phyloP scores from a whole-genome alignment of 2,113 vertebrate species.

The Euleptes europaea region DNA sequence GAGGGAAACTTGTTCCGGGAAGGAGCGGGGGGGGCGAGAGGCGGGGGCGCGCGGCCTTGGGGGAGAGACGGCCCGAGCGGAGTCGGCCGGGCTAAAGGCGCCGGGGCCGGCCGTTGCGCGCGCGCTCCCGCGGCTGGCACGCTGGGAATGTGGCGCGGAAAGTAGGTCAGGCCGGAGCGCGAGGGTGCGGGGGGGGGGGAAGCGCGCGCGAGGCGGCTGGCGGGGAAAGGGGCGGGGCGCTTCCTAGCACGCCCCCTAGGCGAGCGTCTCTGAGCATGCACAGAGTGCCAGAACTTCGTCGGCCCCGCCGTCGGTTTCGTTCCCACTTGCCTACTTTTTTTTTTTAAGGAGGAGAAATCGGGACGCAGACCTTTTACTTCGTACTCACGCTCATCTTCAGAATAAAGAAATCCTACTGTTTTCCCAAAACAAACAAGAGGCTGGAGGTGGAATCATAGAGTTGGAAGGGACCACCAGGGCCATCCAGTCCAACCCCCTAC shows the following conservation, averaged over 20 bases:
- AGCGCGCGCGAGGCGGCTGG: background rate
- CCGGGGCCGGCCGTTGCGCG: no score
- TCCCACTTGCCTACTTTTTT: no score
- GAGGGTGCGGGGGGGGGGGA: no score
- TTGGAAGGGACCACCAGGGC: no score
- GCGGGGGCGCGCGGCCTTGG: background rate
- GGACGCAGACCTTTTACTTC: no score
- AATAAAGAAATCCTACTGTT: background rate
- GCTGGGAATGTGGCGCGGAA: slow-evolving; percentile 54
- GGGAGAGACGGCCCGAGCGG: background rate
- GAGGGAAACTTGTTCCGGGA: background rate
- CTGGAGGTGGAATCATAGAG: no score
- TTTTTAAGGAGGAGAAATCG: no score
- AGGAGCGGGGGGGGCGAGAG: no score
- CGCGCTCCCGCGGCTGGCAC: background rate
- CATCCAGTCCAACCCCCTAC: no score
- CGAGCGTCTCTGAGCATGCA: background rate
- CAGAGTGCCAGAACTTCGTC: background rate
- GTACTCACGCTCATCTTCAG: background rate
- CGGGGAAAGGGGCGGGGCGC: background rate
- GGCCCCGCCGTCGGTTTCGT: background rate
- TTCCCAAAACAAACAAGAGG: no score
- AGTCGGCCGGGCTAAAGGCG: background rate
- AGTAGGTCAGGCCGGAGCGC: slow-evolving; percentile 81
- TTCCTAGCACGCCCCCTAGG: no score